Percentiles rank a stretch among this genome's conserved stretches.
Conservation (phyloP, 2,888 invertebrate genomes). For the Chrysotoxum bicinctum region DNA sequence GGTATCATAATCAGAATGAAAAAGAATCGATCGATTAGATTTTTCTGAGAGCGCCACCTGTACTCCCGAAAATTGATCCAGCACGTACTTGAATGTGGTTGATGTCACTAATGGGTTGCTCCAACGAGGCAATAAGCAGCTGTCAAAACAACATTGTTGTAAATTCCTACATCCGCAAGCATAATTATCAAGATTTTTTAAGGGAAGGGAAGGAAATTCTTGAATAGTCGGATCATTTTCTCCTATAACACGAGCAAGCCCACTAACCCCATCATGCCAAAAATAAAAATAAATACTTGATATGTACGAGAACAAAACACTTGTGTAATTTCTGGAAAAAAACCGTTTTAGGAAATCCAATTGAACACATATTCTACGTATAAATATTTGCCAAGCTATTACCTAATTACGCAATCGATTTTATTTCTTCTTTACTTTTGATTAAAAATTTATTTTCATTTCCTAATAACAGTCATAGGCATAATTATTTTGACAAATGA, state of each 20-base stretch:
- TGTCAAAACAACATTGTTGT: slow-evolving; percentile 82
- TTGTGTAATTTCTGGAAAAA: too few species aligned
- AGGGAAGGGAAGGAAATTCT: slow-evolving; percentile 4
- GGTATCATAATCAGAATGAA: slow-evolving; percentile 73
- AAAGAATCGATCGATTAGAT: slow-evolving; percentile 47
- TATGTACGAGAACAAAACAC: not conserved
- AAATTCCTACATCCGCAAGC: slow-evolving; percentile 83
- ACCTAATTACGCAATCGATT: too few species aligned
- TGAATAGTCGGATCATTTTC: not conserved
- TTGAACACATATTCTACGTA: too few species aligned
- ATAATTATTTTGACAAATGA: too few species aligned
- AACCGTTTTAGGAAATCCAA: too few species aligned
- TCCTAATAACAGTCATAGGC: too few species aligned
- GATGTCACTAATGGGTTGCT: slow-evolving; percentile 57
- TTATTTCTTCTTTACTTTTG: too few species aligned
- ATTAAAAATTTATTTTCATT: too few species aligned
- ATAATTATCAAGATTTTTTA: slow-evolving; percentile 76
- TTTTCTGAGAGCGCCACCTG: slow-evolving; percentile 74
- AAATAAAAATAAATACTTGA: not conserved
- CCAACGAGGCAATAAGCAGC: slow-evolving; percentile 84
- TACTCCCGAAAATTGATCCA: slow-evolving; percentile 82
- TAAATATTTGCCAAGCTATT: too few species aligned
- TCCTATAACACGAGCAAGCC: not conserved
- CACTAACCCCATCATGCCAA: not conserved
- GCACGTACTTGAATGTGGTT: slow-evolving; percentile 80